Evolutionary conservation across 2,888 invertebrate species (phyloP).

Genomic region (Drosophila dives): DNA sequence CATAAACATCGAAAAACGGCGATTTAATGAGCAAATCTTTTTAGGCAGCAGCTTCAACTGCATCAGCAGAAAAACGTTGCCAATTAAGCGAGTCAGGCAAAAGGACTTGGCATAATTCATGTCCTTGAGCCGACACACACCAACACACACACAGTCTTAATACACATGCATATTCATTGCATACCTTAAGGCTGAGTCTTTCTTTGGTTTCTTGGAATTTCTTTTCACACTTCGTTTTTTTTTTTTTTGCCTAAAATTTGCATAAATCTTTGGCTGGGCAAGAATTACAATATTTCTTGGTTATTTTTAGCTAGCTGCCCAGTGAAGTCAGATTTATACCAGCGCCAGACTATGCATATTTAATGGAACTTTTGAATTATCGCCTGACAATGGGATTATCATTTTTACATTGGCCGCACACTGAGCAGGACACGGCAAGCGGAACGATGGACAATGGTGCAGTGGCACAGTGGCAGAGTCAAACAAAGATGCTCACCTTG

Average conservation of each 20-base stretch:
- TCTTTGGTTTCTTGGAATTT: constrained; percentile 32
- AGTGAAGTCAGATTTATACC: constrained; percentile 29
- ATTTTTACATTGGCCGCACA: constrained; percentile 82
- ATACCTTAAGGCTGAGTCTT: constrained; percentile 38
- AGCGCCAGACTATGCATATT: constrained; percentile 43
- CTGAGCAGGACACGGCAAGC: constrained; percentile 34
- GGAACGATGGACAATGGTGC: constrained; percentile 9
- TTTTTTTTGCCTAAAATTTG: constrained; percentile 49
- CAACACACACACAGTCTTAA: constrained; percentile 11
- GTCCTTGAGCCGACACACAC: constrained; percentile 41
- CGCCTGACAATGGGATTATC: constrained; percentile 85
- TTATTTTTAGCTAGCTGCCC: constrained; percentile 36
- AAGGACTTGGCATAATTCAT: constrained; percentile 66
- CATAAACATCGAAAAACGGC: constrained; percentile 34
- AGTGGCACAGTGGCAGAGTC: constrained; percentile 2
- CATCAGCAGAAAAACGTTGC: constrained; percentile 68
- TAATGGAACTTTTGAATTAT: constrained; percentile 82
- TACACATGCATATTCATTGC: constrained; percentile 61
- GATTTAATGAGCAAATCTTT: constrained; percentile 82
- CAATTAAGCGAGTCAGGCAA: constrained; percentile 50
- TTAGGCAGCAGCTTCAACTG: constrained; percentile 36
- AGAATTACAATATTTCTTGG: constrained; percentile 67
- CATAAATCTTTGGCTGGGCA: constrained; percentile 65
- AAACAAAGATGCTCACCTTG: constrained; percentile 15
- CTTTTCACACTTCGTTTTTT: constrained; percentile 30